Percentiles rank a stretch among this genome's conserved stretches.
These are phyloP conservation scores for Larimichthys crocea DNA, from an alignment of 2,113 vertebrate species.

Conservation along the genomic window DNA sequence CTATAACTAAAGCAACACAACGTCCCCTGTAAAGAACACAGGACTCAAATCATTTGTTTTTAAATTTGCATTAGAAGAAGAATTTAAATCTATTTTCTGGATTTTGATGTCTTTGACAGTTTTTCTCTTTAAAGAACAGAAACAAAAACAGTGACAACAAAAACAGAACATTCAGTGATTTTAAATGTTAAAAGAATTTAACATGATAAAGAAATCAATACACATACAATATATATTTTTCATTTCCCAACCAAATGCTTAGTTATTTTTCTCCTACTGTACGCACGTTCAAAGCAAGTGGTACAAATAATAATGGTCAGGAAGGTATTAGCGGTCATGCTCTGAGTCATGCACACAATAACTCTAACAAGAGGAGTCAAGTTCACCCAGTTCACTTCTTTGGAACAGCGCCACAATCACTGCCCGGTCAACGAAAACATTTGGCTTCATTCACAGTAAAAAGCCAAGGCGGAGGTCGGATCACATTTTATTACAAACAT, in stretches of 20 bases:
- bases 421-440: slow-evolving; percentile 5
- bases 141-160: not conserved
- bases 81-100: not conserved
- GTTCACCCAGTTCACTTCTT: slow-evolving; percentile 21
- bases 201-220: not conserved
- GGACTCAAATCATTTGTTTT: not conserved
- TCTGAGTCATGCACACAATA: not conserved
- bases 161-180: not conserved
- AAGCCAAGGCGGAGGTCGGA: not conserved
- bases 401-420: slow-evolving; percentile 1
- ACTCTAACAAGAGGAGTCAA: not conserved
- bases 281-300: not conserved
- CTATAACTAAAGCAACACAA: not conserved
- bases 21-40: not conserved
- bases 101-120: not conserved
- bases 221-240: not conserved
- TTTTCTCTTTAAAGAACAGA: not conserved
- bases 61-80: not conserved
- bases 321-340: not conserved
- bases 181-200: not conserved
- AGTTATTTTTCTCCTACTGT: not conserved
- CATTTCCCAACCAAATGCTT: not conserved
- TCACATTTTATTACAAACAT: not conserved
- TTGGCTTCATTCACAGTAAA: slow-evolving; percentile 1
- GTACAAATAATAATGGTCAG: not conserved